phyloP scores from a whole-genome alignment of 2,113 vertebrate species.

The Okapia johnstoni region DNA sequence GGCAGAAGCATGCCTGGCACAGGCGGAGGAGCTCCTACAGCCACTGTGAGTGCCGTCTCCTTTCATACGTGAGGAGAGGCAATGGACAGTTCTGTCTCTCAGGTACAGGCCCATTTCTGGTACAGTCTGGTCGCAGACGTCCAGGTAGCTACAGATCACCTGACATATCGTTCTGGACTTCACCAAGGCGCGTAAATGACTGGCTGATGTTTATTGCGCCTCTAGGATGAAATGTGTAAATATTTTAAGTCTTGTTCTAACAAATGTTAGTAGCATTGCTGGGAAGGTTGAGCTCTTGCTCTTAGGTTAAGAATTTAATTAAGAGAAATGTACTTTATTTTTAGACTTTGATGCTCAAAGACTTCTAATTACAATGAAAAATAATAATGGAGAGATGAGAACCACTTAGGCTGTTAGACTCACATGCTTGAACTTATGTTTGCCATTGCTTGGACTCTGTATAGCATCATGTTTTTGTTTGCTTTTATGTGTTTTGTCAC shows the following conservation, averaged over 20 bases:
- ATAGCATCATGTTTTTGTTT: not conserved
- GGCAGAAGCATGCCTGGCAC: not conserved
- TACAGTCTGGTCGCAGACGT: not conserved
- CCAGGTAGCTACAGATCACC: not conserved
- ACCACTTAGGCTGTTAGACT: not conserved
- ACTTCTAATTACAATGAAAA: slow-evolving; percentile 20
- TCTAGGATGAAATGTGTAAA: not conserved
- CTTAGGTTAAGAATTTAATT: slow-evolving; percentile 37
- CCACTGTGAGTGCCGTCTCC: not conserved
- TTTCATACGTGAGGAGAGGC: not conserved
- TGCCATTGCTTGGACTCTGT: not conserved
- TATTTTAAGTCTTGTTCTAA: slow-evolving; percentile 32
- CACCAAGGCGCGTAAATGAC: not conserved
- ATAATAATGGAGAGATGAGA: not conserved
- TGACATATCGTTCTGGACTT: not conserved
- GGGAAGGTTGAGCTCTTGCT: slow-evolving; percentile 11
- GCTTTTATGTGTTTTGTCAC: not conserved
- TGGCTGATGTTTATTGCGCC: slow-evolving; percentile 9
- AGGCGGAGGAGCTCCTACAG: not conserved
- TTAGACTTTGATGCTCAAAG: slow-evolving; percentile 41
- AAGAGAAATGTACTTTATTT: slow-evolving; percentile 58
- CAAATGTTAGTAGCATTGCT: slow-evolving; percentile 21
- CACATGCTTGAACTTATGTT: not conserved
- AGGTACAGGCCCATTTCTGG: not conserved
- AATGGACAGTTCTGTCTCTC: not conserved